These are phyloP conservation scores for Pterobdella sp. DNA, from an alignment of 2,888 invertebrate genomes.

Conservation along the genomic window DNA sequence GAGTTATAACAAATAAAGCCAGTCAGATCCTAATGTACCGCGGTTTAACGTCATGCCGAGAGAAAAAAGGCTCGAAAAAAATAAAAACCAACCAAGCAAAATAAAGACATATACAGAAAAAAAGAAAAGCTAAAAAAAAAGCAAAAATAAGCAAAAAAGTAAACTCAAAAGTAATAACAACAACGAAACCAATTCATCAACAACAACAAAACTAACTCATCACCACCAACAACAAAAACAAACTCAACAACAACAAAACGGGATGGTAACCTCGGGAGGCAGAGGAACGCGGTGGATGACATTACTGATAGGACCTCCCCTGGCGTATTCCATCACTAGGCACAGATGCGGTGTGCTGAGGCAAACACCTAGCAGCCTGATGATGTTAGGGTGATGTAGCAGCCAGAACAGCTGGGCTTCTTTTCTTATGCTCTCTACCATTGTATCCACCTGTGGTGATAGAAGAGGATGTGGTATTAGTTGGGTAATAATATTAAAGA, in stretches of 20 bases:
- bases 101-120: no score
- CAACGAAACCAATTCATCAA: no score
- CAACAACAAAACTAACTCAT: background rate
- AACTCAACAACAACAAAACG: background rate
- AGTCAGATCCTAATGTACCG: no score
- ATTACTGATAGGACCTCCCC: constrained; percentile 85
- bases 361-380: constrained; percentile 84
- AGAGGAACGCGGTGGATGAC: constrained; percentile 68
- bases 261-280: constrained; percentile 61
- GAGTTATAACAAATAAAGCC: no score
- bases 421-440: constrained; percentile 79
- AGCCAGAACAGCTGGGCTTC: constrained; percentile 94
- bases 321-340: constrained; percentile 90
- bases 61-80: no score
- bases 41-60: no score
- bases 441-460: constrained; percentile 76
- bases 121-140: no score
- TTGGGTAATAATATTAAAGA: no score
- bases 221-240: background rate
- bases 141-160: no score
- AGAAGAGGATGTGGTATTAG: constrained; percentile 55
- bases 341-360: constrained; percentile 82
- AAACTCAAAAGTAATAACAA: no score
- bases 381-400: constrained; percentile 87
- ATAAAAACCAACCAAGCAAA: no score